These are phyloP conservation scores for Clarias platycephalus DNA, from an alignment of 2,797 vertebrate genomes.

Conservation along the genomic window DNA sequence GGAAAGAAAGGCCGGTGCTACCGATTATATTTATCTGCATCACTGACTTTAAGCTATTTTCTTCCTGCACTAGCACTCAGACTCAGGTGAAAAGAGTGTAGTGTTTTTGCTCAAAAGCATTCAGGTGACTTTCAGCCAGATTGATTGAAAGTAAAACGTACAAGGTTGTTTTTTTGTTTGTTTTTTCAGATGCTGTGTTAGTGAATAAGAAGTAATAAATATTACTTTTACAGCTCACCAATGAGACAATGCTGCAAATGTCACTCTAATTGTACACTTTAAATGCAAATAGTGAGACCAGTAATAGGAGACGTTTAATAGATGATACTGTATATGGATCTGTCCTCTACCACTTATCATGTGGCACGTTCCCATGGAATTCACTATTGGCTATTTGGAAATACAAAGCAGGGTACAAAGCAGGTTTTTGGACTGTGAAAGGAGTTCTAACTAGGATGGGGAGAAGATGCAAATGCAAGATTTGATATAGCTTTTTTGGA, in stretches of 20 bases:
- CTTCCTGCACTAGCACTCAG: slow-evolving; percentile 73
- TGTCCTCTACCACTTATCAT: no score
- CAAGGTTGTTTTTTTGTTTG: background rate
- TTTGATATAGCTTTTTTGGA: no score
- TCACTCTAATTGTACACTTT: background rate
- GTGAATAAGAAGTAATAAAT: background rate
- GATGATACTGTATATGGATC: background rate
- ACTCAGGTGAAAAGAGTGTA: slow-evolving; percentile 71
- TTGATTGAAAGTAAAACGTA: slow-evolving; percentile 38
- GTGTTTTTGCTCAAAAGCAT: slow-evolving; percentile 45
- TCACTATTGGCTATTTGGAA: no score
- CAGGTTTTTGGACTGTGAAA: no score
- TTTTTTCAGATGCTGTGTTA: background rate
- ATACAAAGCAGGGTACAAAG: no score
- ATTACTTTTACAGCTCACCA: background rate
- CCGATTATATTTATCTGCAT: slow-evolving; percentile 75
- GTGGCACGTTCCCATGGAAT: no score
- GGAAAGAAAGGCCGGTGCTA: slow-evolving; percentile 70
- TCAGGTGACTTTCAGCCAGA: slow-evolving; percentile 45
- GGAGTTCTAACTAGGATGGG: no score
- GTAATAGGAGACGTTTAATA: background rate
- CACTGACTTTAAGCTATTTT: slow-evolving; percentile 73
- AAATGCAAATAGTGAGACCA: background rate
- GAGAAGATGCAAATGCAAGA: no score
- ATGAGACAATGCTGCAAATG: slow-evolving; percentile 3